Evolutionary conservation across 2,797 vertebrate species (phyloP).

Genomic region (Acanthornis magna): DNA sequence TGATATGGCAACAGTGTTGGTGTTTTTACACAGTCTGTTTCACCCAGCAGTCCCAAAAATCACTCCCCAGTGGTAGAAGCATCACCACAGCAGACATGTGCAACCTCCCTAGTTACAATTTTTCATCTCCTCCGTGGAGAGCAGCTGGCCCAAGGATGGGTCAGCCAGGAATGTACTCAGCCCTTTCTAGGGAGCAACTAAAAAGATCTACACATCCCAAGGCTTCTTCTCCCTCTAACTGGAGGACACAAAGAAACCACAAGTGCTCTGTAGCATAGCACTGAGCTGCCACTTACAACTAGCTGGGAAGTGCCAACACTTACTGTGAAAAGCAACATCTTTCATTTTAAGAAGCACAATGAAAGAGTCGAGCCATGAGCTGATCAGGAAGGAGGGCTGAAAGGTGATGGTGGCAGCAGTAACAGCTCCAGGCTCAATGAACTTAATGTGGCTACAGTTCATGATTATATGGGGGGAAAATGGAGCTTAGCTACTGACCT

Average conservation of each 20-base stretch:
- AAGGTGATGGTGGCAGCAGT: neutral
- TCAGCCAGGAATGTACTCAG: neutral
- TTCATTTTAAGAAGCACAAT: neutral
- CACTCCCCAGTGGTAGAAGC: neutral
- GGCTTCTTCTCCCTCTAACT: neutral
- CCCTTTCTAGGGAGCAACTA: neutral
- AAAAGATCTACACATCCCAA: neutral
- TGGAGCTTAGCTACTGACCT: neutral
- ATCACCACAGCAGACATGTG: neutral
- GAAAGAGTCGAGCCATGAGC: neutral
- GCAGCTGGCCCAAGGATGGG: neutral
- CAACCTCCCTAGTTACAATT: neutral
- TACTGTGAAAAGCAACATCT: neutral
- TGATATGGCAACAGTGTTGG: neutral
- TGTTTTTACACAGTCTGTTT: neutral
- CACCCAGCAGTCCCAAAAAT: neutral
- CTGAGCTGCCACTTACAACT: neutral
- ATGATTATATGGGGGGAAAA: neutral
- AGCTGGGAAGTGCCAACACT: neutral
- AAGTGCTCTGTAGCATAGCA: neutral
- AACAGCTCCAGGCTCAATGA: neutral
- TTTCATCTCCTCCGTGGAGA: neutral
- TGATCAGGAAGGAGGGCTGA: neutral
- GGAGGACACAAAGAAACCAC: neutral
- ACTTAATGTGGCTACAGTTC: neutral